Evolutionary conservation across 2,113 vertebrate species (phyloP).

Genomic region (Cyprinodon brontotheroides): DNA sequence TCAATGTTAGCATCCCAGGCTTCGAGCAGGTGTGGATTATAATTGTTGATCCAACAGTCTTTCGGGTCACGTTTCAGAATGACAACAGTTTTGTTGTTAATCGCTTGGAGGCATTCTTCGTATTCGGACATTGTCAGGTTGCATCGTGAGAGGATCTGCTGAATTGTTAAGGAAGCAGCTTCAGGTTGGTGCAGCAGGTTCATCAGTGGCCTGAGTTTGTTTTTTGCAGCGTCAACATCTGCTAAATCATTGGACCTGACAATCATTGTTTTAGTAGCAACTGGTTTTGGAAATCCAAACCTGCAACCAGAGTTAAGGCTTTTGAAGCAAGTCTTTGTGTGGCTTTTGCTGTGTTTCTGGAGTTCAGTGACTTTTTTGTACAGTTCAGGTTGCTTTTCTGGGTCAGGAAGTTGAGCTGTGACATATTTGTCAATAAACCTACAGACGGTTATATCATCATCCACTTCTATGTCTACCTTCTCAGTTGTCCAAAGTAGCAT

Average conservation of each 20-base stretch:
- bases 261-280: neutral
- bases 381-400: constrained; percentile 30
- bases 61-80: neutral
- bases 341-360: constrained; percentile 47
- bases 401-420: constrained; percentile 38
- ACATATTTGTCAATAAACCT: constrained; percentile 2
- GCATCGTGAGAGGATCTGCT: neutral
- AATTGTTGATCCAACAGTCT: constrained; percentile 1
- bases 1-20: neutral
- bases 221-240: neutral
- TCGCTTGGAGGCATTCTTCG: neutral
- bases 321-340: constrained; percentile 23
- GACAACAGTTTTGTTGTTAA: neutral
- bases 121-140: neutral
- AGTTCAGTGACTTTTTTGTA: constrained; percentile 42
- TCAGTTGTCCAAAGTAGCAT: neutral
- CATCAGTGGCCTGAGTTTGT: neutral
- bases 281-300: constrained; percentile 14
- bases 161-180: neutral
- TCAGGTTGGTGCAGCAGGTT: neutral
- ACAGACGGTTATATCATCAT: neutral
- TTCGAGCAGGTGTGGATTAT: constrained; percentile 9
- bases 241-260: neutral
- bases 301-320: constrained; percentile 3
- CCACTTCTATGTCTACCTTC: neutral